These are phyloP conservation scores for Gallirallus australis DNA, from an alignment of 2,797 vertebrate genomes.

Conservation along the genomic window DNA sequence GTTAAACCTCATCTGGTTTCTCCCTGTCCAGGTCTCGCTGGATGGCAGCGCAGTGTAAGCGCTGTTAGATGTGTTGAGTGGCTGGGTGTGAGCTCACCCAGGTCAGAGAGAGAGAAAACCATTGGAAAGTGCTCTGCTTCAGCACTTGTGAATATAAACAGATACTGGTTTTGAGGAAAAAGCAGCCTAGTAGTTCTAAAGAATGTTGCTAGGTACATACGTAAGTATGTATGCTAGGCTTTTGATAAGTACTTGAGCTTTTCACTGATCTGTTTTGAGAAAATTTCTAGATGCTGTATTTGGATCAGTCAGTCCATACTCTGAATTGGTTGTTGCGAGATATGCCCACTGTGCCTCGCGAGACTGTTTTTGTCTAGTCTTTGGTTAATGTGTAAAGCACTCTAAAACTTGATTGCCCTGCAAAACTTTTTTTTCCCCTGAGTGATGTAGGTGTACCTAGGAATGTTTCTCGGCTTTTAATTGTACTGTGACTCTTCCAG, in stretches of 20 bases:
- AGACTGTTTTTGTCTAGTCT: not conserved
- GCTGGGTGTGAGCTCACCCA: not conserved
- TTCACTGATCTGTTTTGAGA: not conserved
- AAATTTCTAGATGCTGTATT: not conserved
- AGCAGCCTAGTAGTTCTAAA: not conserved
- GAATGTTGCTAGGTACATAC: not conserved
- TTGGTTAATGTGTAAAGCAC: not conserved
- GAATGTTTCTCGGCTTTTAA: not conserved
- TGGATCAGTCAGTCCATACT: not conserved
- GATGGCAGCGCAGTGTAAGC: too few species aligned
- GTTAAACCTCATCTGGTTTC: too few species aligned
- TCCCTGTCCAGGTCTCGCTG: too few species aligned
- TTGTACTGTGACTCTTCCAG: slow-evolving; percentile 74
- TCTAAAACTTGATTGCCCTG: not conserved
- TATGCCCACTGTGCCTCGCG: not conserved
- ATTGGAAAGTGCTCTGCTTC: not conserved
- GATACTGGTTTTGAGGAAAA: not conserved
- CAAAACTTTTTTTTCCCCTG: not conserved
- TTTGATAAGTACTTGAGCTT: not conserved
- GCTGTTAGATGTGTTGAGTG: not conserved
- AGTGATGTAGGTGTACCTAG: not conserved
- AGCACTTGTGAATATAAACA: not conserved
- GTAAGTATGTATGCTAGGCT: not conserved
- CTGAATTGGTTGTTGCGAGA: not conserved
- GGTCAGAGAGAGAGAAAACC: not conserved